Evolutionary conservation across 2,113 vertebrate genomes (phyloP).

Genomic region (Cheilinus undulatus): DNA sequence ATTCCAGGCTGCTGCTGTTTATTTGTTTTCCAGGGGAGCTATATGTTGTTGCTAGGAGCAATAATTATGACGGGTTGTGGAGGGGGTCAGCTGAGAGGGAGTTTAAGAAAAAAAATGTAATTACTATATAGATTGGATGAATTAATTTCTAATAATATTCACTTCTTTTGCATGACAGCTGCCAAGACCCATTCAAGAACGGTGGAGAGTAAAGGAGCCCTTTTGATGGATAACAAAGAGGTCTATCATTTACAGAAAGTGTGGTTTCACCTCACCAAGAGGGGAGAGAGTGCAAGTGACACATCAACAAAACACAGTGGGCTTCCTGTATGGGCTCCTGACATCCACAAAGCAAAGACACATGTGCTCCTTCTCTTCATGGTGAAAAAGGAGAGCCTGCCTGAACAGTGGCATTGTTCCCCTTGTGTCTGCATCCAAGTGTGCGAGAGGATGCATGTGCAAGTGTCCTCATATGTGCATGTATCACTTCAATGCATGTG

Average conservation of each 20-base stretch:
- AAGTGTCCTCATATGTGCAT: slow-evolving; percentile 4
- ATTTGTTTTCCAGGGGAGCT: slow-evolving; percentile 87
- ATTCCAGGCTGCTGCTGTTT: slow-evolving; percentile 86
- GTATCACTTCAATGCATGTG: neutral
- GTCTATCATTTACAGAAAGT: slow-evolving; percentile 86
- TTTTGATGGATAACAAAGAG: slow-evolving; percentile 88
- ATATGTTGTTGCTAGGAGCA: slow-evolving; percentile 87
- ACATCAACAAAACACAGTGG: slow-evolving; percentile 89
- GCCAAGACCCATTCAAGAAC: slow-evolving; percentile 84
- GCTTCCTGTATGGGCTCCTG: slow-evolving; percentile 83
- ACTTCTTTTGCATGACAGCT: slow-evolving; percentile 89
- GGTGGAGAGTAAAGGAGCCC: slow-evolving; percentile 81
- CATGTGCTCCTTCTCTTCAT: slow-evolving; percentile 86
- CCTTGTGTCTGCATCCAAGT: slow-evolving; percentile 41
- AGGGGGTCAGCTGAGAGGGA: slow-evolving; percentile 54
- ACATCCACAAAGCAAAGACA: slow-evolving; percentile 85
- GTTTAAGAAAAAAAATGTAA: slow-evolving; percentile 80
- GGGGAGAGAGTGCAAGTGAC: slow-evolving; percentile 89
- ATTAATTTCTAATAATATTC: slow-evolving; percentile 90
- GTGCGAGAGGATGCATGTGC: neutral
- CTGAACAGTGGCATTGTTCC: slow-evolving; percentile 59
- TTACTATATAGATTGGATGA: slow-evolving; percentile 89
- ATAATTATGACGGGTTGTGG: slow-evolving; percentile 79
- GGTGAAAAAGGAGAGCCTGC: slow-evolving; percentile 60
- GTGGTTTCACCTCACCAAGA: slow-evolving; percentile 82